Evolutionary conservation across 2,888 invertebrate genomes (phyloP).

Genomic region (Torymus texanus): DNA sequence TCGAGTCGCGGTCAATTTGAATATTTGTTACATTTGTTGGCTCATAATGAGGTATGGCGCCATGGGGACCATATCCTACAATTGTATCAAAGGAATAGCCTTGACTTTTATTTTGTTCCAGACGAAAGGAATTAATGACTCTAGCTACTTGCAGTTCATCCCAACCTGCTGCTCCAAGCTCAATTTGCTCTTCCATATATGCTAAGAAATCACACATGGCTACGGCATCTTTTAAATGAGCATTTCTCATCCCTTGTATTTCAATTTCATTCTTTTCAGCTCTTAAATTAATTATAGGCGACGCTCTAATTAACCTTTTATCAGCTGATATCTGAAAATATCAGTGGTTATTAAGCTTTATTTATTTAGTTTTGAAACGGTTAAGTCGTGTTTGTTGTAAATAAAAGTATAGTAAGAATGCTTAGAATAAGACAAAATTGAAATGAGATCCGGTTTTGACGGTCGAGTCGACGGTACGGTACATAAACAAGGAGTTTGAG

Average conservation of each 20-base stretch:
- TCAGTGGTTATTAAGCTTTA: too few species aligned
- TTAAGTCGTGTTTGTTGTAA: too few species aligned
- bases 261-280: slow-evolving; percentile 85
- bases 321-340: slow-evolving; percentile 74
- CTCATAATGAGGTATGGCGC: slow-evolving; percentile 91
- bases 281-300: slow-evolving; percentile 83
- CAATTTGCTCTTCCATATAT: slow-evolving; percentile 80
- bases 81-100: slow-evolving; percentile 91
- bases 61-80: slow-evolving; percentile 90
- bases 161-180: slow-evolving; percentile 75
- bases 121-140: slow-evolving; percentile 84
- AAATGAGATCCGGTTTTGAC: too few species aligned
- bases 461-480: too few species aligned
- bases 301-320: slow-evolving; percentile 80
- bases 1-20: slow-evolving; percentile 83
- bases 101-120: slow-evolving; percentile 82
- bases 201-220: slow-evolving; percentile 92
- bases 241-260: slow-evolving; percentile 86
- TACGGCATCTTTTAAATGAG: slow-evolving; percentile 91
- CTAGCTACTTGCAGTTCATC: slow-evolving; percentile 85
- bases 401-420: too few species aligned
- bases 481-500: too few species aligned
- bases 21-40: slow-evolving; percentile 82
- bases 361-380: too few species aligned
- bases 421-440: too few species aligned